These are phyloP conservation scores for Zootermopsis nevadensis DNA, from an alignment of 2,888 invertebrate genomes.

Conservation along the genomic window DNA sequence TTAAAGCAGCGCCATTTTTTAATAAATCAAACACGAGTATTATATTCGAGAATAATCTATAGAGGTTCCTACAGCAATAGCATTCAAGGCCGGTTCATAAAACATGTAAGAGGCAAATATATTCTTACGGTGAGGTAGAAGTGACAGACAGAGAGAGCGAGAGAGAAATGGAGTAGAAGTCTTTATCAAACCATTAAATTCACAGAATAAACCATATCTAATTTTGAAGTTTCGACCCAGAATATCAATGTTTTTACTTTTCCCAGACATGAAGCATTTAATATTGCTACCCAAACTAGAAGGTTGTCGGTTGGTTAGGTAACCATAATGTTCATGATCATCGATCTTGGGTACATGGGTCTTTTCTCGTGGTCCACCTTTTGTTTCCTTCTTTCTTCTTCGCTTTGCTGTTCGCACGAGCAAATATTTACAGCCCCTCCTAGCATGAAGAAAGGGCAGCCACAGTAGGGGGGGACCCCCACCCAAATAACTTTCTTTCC, in stretches of 20 bases:
- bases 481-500: conserved; percentile 33
- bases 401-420: conserved; percentile 39
- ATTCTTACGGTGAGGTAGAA: too few species aligned
- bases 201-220: not conserved
- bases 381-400: conserved; percentile 9
- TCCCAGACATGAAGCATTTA: not conserved
- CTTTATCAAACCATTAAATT: not conserved
- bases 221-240: too few species aligned
- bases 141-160: not conserved
- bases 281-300: not conserved
- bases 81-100: too few species aligned
- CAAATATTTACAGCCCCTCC: conserved; percentile 46
- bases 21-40: too few species aligned
- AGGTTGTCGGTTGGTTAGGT: not conserved
- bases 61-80: too few species aligned
- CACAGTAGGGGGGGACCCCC: conserved; percentile 28
- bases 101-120: too few species aligned
- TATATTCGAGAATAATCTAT: too few species aligned
- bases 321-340: not conserved
- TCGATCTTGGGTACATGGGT: not conserved
- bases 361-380: not conserved
- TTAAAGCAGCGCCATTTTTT: too few species aligned
- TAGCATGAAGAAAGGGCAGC: not conserved
- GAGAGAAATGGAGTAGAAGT: not conserved
- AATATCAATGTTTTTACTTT: too few species aligned